Conservation (phyloP, 2,888 invertebrate genomes). For the Drosophila pseudotalamancana region DNA sequence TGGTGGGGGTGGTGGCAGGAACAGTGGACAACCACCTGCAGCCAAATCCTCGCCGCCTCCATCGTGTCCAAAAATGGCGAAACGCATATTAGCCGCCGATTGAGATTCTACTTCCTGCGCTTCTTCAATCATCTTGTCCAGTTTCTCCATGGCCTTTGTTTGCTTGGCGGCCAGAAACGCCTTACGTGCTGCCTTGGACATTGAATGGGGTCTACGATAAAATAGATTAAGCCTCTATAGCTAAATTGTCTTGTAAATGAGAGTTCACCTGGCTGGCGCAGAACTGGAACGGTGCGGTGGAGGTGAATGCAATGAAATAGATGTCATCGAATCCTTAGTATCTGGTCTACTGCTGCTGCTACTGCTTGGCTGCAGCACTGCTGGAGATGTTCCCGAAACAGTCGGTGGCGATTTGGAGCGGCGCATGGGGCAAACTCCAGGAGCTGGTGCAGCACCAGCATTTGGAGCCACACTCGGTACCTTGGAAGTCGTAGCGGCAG, state of each 20-base stretch:
- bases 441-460: neutral
- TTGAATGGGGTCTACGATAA: constrained; percentile 62
- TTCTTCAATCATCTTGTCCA: constrained; percentile 85
- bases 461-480: neutral
- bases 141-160: constrained; percentile 83
- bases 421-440: constrained; percentile 43
- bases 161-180: constrained; percentile 83
- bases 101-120: constrained; percentile 82
- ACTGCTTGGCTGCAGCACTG: constrained; percentile 39
- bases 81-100: constrained; percentile 72
- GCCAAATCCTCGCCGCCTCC: constrained; percentile 45
- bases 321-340: constrained; percentile 68
- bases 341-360: constrained; percentile 60
- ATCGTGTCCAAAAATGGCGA: constrained; percentile 65
- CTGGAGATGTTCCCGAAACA: constrained; percentile 28
- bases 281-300: constrained; percentile 75
- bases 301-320: constrained; percentile 71
- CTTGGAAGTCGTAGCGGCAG: constrained; percentile 21
- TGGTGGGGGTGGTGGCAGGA: constrained; percentile 75
- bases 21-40: constrained; percentile 76
- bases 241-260: neutral
- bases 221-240: too few relatives aligned
- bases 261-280: constrained; percentile 65
- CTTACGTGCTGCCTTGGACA: constrained; percentile 82
- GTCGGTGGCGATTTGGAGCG: constrained; percentile 21